These are phyloP conservation scores for Hirtodrosophila histrioides DNA, from an alignment of 2,888 invertebrate genomes.

Conservation along the genomic window DNA sequence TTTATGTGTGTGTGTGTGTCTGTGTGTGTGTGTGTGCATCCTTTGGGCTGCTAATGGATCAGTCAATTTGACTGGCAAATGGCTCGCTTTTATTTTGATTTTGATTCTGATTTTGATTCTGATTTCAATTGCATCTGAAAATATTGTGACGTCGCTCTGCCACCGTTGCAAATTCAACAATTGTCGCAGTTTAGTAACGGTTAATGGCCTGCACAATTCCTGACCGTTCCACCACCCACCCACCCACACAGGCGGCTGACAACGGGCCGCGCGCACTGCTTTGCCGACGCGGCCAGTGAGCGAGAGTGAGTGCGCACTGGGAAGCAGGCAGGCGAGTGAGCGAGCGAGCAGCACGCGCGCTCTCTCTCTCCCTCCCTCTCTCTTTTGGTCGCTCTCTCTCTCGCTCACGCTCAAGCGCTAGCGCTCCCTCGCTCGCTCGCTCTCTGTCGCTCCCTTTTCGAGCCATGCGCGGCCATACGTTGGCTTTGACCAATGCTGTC, in stretches of 20 bases:
- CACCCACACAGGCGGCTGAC: background rate
- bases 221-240: background rate
- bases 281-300: conserved; percentile 33
- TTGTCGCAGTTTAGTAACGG: conserved; percentile 50
- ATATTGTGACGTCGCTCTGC: conserved; percentile 25
- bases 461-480: conserved; percentile 73
- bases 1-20: background rate
- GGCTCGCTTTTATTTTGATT: background rate
- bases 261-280: conserved; percentile 37
- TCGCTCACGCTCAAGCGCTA: background rate
- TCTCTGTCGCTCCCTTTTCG: conserved; percentile 15
- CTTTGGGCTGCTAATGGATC: conserved; percentile 4
- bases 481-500: conserved; percentile 68
- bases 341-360: conserved; percentile 4
- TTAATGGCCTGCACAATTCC: background rate
- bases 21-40: background rate
- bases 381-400: conserved; percentile 12
- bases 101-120: conserved; percentile 2
- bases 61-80: no score
- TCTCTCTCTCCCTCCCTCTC: conserved; percentile 3
- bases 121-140: conserved; percentile 28
- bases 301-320: conserved; percentile 32
- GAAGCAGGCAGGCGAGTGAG: conserved; percentile 3
- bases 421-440: conserved; percentile 4
- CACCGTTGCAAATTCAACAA: conserved; percentile 41